These are phyloP conservation scores for Sebastes diaconus DNA, from an alignment of 2,797 vertebrate genomes.

Conservation along the genomic window DNA sequence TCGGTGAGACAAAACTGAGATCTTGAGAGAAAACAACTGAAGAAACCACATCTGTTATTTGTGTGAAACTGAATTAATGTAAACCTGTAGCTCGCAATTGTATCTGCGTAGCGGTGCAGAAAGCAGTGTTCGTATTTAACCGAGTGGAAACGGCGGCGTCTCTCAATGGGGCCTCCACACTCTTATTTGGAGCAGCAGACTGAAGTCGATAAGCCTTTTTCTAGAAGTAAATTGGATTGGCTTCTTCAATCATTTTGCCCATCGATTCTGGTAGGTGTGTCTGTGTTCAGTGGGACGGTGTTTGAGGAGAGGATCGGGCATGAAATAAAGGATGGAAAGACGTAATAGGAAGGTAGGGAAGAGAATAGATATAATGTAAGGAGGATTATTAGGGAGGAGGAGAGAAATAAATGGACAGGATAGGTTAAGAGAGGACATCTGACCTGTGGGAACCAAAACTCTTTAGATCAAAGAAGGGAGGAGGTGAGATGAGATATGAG, in stretches of 20 bases:
- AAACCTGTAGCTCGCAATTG: slow-evolving; percentile 29
- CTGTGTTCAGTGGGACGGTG: slow-evolving; percentile 33
- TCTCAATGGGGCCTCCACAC: slow-evolving; percentile 40
- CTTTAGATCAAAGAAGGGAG: not conserved
- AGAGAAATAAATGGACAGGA: not conserved
- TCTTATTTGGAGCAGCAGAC: slow-evolving; percentile 52
- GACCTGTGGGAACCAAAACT: not conserved
- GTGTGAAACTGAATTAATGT: slow-evolving; percentile 23
- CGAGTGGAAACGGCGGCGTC: slow-evolving; percentile 31
- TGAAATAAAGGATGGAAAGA: not conserved
- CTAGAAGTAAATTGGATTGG: slow-evolving; percentile 67
- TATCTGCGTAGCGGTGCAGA: slow-evolving; percentile 28
- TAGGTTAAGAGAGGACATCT: slow-evolving; percentile 3
- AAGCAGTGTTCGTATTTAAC: slow-evolving; percentile 49
- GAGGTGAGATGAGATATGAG: not conserved
- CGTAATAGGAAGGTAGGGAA: not conserved
- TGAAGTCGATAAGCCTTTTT: slow-evolving; percentile 62
- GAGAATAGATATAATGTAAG: not conserved
- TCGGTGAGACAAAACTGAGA: not conserved
- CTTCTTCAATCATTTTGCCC: slow-evolving; percentile 67
- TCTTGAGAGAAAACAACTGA: not conserved
- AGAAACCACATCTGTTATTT: slow-evolving; percentile 20
- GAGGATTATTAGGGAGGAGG: slow-evolving; percentile 2
- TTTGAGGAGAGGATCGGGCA: slow-evolving; percentile 21
- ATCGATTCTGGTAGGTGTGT: slow-evolving; percentile 56